Evolutionary conservation across 2,888 invertebrate species (phyloP), one percentile per base, ranked within the genome.

Genomic region (Oscheius sp.): DNA sequence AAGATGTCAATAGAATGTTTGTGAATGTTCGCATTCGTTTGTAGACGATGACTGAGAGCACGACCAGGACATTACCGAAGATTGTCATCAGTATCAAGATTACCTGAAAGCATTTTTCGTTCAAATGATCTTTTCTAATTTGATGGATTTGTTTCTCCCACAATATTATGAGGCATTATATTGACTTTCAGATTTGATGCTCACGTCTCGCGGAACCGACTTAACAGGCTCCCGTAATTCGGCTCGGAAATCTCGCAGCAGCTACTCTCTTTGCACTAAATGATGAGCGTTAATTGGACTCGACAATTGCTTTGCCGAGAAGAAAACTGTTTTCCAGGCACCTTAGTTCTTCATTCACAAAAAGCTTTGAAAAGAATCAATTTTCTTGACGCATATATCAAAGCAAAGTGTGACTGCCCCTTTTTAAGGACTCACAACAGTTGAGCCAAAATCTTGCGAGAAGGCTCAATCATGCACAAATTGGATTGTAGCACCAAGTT

Each of bases 1-100:
- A 79, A 42, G 90, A 90, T 4, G 89, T 89, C 32, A 90, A 87
- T 58, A 90, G 78, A 60, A 89, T 86, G 80, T 90, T 90, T 5
- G 90, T 90, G 79, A 90, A 88, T 0, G 90, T 90, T 57, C 89
- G 79, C 90, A 90, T 90, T 66, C 90, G 84, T 72, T 89, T 87
- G 84, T 90, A 90, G 55, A 90, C 83, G 65, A 85, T 79, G 35
- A 90, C 89, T 3, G 89, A 88, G 51, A 90, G 85, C 5, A 90
- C 88, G 29, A 90, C 90, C 62, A 90, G 85, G 42, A 87, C 81
- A 73, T 90, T 90, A 57, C 90, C 90, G 50, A 90, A 82, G 37
- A 89, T 84, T 9, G 87, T 89, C 35, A 84, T 74, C 35, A 89
- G 74, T 58, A 89, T 89, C 48, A 89, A 74, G 68, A 88, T 74